Base-by-base conservation (phyloP, 2,888 invertebrate species). In the Panopea generosa region DNA sequence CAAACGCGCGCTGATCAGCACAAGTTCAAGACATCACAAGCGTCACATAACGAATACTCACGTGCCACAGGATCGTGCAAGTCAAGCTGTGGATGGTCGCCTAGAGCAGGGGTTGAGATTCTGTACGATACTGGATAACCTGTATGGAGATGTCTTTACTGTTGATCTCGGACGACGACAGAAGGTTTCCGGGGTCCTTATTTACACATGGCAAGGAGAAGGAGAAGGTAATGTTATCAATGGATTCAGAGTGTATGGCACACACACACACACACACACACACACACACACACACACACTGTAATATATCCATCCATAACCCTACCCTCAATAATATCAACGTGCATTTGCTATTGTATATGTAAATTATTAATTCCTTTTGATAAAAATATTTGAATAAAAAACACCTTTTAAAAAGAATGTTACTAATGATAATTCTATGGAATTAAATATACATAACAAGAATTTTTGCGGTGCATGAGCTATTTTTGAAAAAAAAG, bases 91-190 rank as follows among this genome's bases (percentile, higher is more conserved):
- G 14, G 94, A 94, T 83, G 94, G 94, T 6, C 90, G 90, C 67
- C 88, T 90, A 59, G 92, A 93, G 79, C 90, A 90, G 33, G 89
- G 89, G 9, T 88, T 94, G 6, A 91, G 93, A 27, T 89, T 90
- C 73, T 94, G 94, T 81, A 93, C 94, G 38, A 93, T 94, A 43
- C 89, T 94, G 53, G 94, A 94, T 87, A 94, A 94, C 88, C 92
- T 93, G 81, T 93, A 93, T 83, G 94, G 93, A n/a, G 93, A 94
- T 63, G 91, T 93, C 53, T 94, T 93, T 93, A 94, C 93, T 88
- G 93, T 94, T 9, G 94, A 94, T 82, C 88, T 94, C 45, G 93
- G 93, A 9, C 86, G 87, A 59, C 91, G 90, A 76, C 86, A 84
- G 63, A 86, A 90, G 18, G 91, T 94, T 24, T 88, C 92, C 11